Evolutionary conservation across 1,140 invertebrate genomes (phyloP).

Genomic region (Dufourea novaeangliae): DNA sequence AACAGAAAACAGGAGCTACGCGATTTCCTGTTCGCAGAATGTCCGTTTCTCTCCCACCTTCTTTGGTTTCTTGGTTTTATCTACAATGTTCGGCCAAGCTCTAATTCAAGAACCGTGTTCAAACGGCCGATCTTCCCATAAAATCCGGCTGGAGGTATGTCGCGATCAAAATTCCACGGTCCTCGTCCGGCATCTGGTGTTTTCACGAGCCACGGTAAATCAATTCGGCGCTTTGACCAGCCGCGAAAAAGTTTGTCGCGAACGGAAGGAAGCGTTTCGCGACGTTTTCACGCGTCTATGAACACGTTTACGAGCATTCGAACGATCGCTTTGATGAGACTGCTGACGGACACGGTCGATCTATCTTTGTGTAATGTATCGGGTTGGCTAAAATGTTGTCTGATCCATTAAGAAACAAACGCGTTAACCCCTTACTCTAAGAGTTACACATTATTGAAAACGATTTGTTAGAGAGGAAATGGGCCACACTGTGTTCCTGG

Average conservation of each 20-base stretch:
- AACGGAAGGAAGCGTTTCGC: conserved; percentile 35
- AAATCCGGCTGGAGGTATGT: background rate
- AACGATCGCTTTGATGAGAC: too few species aligned
- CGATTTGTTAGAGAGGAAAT: too few species aligned
- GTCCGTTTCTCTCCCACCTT: background rate
- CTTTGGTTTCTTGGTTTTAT: background rate
- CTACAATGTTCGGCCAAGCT: background rate
- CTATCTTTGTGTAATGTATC: too few species aligned
- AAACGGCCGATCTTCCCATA: background rate
- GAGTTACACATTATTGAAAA: too few species aligned
- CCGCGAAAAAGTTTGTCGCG: background rate
- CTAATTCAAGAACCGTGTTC: conserved; percentile 20
- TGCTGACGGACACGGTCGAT: too few species aligned
- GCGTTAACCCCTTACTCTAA: too few species aligned
- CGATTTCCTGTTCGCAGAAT: background rate
- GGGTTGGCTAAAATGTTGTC: too few species aligned
- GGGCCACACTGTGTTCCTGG: too few species aligned
- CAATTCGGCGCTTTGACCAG: conserved; percentile 2
- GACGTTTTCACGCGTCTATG: conserved; percentile 16
- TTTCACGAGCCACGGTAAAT: background rate
- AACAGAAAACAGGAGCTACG: background rate
- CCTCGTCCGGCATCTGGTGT: background rate
- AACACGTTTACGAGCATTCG: background rate
- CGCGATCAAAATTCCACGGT: background rate
- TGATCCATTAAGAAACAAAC: too few species aligned